These are phyloP conservation scores for Siderastrea radians DNA, from an alignment of 92 coral and sea anemone species.

Conservation along the genomic window DNA sequence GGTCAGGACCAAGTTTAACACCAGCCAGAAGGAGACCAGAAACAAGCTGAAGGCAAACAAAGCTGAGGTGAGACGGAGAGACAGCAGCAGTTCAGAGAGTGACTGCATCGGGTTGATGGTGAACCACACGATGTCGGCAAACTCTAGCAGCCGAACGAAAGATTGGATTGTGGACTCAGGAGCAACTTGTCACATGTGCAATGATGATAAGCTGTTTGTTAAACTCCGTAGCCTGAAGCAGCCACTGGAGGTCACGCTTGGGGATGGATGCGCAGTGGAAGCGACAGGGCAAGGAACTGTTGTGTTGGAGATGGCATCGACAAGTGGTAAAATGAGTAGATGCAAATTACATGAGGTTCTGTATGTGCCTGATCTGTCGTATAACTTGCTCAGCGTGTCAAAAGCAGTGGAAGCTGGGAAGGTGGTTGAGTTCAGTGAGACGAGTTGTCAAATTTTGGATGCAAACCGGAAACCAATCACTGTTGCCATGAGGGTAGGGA, in stretches of 20 bases:
- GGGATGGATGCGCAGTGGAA: no score
- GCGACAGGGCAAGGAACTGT: no score
- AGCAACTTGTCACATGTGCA: conserved; percentile 76
- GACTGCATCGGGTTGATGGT: conserved; percentile 45
- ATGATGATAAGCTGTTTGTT: no score
- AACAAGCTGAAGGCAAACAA: conserved; percentile 47
- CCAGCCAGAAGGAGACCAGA: conserved; percentile 19
- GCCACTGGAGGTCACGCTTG: no score
- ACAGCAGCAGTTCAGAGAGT: conserved; percentile 68
- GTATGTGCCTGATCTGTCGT: conserved; percentile 66
- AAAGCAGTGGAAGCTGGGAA: conserved; percentile 64
- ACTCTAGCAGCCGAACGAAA: conserved; percentile 15
- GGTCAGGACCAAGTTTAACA: no score
- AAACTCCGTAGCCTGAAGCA: no score
- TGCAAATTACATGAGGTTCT: no score
- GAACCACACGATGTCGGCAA: no score
- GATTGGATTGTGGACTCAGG: conserved; percentile 72
- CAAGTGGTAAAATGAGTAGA: no score
- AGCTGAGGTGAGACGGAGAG: conserved; percentile 34
- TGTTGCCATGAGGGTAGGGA: conserved; percentile 54
- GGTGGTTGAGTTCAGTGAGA: conserved; percentile 61
- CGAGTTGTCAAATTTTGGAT: conserved; percentile 61
- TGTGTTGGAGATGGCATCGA: no score
- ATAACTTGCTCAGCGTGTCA: conserved; percentile 69
- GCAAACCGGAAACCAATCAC: conserved; percentile 54